A percentile compares a stretch with the other conserved stretches of the same genome.
These are phyloP conservation scores for Ptychadena robeensis DNA, from an alignment of 2,797 vertebrate genomes.

Conservation along the genomic window DNA sequence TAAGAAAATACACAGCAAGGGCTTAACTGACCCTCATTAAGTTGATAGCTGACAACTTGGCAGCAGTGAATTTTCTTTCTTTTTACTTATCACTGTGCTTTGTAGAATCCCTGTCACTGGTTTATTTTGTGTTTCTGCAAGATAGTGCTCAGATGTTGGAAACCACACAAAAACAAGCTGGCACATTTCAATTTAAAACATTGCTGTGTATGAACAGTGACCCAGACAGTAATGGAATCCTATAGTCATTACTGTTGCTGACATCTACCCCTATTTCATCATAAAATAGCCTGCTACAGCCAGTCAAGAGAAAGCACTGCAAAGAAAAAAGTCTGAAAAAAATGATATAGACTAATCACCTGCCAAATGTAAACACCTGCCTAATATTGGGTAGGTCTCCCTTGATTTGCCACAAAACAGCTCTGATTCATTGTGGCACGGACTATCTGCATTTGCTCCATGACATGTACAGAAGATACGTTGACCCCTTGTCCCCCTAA, in stretches of 20 bases:
- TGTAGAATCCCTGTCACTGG: constrained; percentile 34
- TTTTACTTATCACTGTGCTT: constrained; percentile 32
- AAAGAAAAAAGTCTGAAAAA: no score
- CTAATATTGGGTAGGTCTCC: no score
- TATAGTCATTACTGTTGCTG: constrained; percentile 33
- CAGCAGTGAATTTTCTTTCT: constrained; percentile 17
- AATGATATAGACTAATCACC: no score
- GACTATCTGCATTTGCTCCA: no score
- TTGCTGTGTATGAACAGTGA: constrained; percentile 42
- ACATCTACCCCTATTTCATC: constrained; percentile 19
- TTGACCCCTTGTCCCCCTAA: no score
- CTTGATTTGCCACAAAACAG: no score
- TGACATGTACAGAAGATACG: no score
- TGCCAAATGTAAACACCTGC: no score
- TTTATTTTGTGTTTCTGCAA: constrained; percentile 36
- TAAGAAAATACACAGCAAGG: constrained; percentile 39
- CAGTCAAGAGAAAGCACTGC: no score
- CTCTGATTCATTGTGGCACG: no score
- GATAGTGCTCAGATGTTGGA: constrained; percentile 17
- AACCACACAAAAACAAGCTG: constrained; percentile 22
- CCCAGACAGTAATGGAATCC: constrained; percentile 19
- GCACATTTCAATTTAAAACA: constrained; percentile 40
- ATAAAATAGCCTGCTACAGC: background rate
- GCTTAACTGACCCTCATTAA: constrained; percentile 52
- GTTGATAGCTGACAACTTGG: constrained; percentile 46